Conservation (phyloP, 2,888 invertebrate species). For the Saturnia pavonia region DNA sequence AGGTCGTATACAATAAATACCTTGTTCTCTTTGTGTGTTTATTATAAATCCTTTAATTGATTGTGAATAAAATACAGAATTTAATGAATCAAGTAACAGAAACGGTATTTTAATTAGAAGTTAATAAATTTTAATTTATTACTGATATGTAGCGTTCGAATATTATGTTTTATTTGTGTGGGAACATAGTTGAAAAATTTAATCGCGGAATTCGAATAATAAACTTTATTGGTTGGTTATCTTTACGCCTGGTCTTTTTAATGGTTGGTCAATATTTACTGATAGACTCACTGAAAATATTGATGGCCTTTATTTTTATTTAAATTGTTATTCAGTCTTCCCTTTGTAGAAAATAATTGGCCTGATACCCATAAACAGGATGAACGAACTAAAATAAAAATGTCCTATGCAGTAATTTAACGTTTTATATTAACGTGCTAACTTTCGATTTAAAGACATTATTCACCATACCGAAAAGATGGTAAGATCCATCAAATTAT, state of each 20-base stretch:
- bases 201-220: not conserved
- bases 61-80: not conserved
- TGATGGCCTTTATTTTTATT: not conserved
- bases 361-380: too few relatives aligned
- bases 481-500: too few relatives aligned
- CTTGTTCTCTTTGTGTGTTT: conserved; percentile 11
- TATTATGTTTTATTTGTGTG: not conserved
- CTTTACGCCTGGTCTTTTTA: not conserved
- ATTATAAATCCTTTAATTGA: conserved; percentile 10
- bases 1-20: conserved; percentile 36
- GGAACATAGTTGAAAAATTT: not conserved
- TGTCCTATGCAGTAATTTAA: too few relatives aligned
- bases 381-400: too few relatives aligned
- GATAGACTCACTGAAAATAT: not conserved
- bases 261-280: not conserved
- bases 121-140: conserved; percentile 1
- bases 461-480: too few relatives aligned
- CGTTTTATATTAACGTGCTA: too few relatives aligned
- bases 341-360: too few relatives aligned
- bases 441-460: too few relatives aligned
- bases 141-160: not conserved
- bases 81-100: not conserved
- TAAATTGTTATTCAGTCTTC: too few relatives aligned
- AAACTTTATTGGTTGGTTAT: not conserved
- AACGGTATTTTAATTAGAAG: not conserved